Conservation (phyloP, 2,113 vertebrate genomes). For the Leptobrachium ailaonicum region DNA sequence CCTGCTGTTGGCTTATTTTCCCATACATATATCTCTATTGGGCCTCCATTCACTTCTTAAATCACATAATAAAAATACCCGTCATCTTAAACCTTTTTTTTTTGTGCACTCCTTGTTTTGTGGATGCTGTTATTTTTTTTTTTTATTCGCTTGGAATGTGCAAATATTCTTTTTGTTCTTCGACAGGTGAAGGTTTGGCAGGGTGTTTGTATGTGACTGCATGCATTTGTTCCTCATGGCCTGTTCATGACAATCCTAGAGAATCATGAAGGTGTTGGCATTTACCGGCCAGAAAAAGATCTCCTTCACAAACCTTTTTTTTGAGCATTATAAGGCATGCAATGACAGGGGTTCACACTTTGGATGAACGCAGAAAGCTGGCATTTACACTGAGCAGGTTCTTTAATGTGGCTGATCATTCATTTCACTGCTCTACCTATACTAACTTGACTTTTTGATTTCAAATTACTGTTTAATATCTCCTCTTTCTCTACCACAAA, state of each 20-base stretch:
- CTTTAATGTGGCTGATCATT: background rate
- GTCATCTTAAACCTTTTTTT: too few relatives aligned
- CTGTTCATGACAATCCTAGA: background rate
- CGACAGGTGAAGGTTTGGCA: too few relatives aligned
- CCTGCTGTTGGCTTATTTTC: too few relatives aligned
- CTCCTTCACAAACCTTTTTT: background rate
- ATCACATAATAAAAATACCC: too few relatives aligned
- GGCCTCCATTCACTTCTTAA: too few relatives aligned
- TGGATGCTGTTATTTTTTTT: background rate
- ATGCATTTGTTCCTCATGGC: background rate
- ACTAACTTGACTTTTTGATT: too few relatives aligned
- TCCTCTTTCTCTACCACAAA: too few relatives aligned
- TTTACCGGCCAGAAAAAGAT: background rate
- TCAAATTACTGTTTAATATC: too few relatives aligned
- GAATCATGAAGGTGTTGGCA: background rate
- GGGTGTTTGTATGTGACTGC: background rate
- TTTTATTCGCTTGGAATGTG: background rate
- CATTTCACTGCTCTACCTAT: too few relatives aligned
- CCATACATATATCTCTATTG: too few relatives aligned
- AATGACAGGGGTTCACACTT: background rate
- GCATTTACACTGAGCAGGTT: background rate
- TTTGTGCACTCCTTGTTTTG: too few relatives aligned
- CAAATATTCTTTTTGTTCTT: too few relatives aligned
- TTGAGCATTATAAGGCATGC: conserved; percentile 15
- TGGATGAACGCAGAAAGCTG: background rate